phyloP scores from a whole-genome alignment of 2,113 vertebrate species.

The Triplophysa tibetana region DNA sequence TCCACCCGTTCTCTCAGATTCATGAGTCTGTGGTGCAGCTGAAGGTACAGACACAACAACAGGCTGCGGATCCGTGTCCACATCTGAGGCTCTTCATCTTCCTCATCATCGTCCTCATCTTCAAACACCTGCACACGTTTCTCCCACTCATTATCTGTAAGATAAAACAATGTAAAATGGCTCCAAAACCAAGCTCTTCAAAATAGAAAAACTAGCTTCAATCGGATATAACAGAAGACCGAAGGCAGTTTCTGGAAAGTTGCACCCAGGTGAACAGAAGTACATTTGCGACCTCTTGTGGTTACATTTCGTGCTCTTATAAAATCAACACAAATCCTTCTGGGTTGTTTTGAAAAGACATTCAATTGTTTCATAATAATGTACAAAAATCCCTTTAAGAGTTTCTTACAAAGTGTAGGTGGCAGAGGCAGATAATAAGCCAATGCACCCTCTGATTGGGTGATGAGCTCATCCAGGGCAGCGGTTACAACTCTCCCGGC shows the following conservation, averaged over 20 bases:
- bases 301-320: background rate
- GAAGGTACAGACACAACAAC: constrained; percentile 65
- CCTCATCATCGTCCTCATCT: constrained; percentile 68
- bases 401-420: constrained; percentile 65
- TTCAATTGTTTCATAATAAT: background rate
- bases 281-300: constrained; percentile 42
- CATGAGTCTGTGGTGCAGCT: constrained; percentile 61
- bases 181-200: background rate
- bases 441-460: constrained; percentile 62
- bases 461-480: constrained; percentile 65
- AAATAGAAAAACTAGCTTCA: too few relatives aligned
- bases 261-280: background rate
- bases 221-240: too few relatives aligned
- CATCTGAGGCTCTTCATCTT: constrained; percentile 60
- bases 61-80: constrained; percentile 66
- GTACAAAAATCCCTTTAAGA: background rate
- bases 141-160: constrained; percentile 68
- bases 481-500: constrained; percentile 48
- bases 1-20: constrained; percentile 60
- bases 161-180: background rate
- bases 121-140: constrained; percentile 61
- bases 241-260: too few relatives aligned
- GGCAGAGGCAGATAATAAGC: constrained; percentile 70
- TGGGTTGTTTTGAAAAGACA: background rate
- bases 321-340: too few relatives aligned